Conservation (phyloP, 2,888 invertebrate genomes). For the Drosophila rubida region DNA sequence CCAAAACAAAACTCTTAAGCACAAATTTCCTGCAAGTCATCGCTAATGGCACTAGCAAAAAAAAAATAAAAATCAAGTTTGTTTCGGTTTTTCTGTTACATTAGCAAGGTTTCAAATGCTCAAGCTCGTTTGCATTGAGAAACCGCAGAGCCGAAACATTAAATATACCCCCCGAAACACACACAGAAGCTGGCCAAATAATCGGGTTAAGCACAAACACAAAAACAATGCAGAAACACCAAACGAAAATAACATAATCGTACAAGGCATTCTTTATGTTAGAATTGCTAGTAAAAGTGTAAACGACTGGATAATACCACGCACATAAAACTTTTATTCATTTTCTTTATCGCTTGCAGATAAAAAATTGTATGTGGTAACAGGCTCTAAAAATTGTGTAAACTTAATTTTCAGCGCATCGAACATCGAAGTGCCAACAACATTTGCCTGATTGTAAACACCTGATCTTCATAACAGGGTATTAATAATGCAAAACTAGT, state of each 20-base stretch:
- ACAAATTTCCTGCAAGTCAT: constrained; percentile 40
- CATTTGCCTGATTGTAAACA: no score
- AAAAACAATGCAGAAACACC: constrained; percentile 30
- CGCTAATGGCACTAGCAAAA: constrained; percentile 20
- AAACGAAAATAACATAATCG: neutral
- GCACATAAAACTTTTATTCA: neutral
- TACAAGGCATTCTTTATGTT: neutral
- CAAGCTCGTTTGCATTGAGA: constrained; percentile 65
- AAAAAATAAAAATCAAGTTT: constrained; percentile 9
- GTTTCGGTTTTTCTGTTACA: constrained; percentile 6
- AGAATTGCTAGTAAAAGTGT: neutral
- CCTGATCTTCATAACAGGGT: constrained; percentile 26
- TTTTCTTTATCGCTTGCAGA: neutral
- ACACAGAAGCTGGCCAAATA: constrained; percentile 52
- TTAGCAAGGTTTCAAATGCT: constrained; percentile 47
- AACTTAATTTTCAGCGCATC: neutral
- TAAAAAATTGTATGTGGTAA: no score
- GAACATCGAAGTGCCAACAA: neutral
- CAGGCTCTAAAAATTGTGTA: neutral
- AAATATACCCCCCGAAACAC: constrained; percentile 18
- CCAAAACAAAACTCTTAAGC: constrained; percentile 26
- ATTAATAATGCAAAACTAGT: constrained; percentile 11
- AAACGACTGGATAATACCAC: constrained; percentile 6
- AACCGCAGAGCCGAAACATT: constrained; percentile 30
- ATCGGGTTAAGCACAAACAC: constrained; percentile 39